Percentiles rank a stretch among this genome's conserved stretches.
These are phyloP conservation scores for Oncorhynchus masou DNA, from an alignment of 2,113 vertebrate species.

Conservation along the genomic window DNA sequence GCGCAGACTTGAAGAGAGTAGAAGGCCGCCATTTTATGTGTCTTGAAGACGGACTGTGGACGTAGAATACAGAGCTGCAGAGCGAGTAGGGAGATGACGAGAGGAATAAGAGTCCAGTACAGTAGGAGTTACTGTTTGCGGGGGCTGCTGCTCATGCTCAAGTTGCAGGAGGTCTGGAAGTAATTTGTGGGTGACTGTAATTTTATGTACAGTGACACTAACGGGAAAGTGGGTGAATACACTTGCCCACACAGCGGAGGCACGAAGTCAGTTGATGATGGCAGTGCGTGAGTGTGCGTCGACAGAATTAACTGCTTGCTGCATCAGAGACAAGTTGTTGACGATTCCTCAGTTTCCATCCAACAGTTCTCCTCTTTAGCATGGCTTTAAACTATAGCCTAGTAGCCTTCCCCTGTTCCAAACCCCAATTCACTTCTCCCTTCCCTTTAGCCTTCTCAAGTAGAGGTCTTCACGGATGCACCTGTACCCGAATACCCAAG, in stretches of 20 bases:
- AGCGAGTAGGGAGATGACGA: constrained; percentile 19
- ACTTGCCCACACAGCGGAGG: constrained; percentile 51
- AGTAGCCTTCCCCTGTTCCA: no score
- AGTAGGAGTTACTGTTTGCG: constrained; percentile 38
- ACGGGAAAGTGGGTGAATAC: constrained; percentile 53
- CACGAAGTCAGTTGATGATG: no score
- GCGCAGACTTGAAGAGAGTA: constrained; percentile 30
- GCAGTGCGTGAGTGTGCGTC: no score
- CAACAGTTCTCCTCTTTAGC: no score
- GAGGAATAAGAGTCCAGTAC: constrained; percentile 18
- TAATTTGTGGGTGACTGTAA: constrained; percentile 65
- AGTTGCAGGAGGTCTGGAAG: constrained; percentile 50
- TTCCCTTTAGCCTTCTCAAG: no score
- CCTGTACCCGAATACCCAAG: no score
- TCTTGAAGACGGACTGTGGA: constrained; percentile 21
- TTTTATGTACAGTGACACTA: constrained; percentile 65
- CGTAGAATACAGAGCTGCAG: constrained; percentile 27
- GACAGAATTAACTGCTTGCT: no score
- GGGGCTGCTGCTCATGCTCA: constrained; percentile 37
- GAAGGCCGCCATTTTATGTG: constrained; percentile 22
- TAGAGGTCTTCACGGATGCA: no score
- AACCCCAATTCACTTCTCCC: no score
- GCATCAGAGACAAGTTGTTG: no score
- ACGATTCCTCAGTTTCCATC: no score
- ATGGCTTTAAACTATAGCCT: no score